phyloP scores from a whole-genome alignment of 2,797 vertebrate species.

The Takifugu ocellatus region DNA sequence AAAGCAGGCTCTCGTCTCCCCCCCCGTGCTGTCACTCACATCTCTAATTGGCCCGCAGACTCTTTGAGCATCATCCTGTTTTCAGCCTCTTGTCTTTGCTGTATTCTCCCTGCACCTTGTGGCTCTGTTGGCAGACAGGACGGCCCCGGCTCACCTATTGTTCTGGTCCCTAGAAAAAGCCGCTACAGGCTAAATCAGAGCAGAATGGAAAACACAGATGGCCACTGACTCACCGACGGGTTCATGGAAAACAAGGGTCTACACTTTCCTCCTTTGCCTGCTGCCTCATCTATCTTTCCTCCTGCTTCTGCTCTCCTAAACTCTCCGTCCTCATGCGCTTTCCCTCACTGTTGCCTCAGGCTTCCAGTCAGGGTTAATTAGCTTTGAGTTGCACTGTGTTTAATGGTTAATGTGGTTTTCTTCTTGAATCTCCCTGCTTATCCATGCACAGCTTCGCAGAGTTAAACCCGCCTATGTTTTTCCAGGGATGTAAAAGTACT shows the following conservation, averaged over 20 bases:
- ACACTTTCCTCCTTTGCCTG: neutral
- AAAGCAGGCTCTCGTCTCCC: slow-evolving; percentile 38
- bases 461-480: slow-evolving; percentile 10
- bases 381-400: slow-evolving; percentile 60
- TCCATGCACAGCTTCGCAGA: slow-evolving; percentile 29
- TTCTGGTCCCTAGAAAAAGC: slow-evolving; percentile 28
- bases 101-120: slow-evolving; percentile 34
- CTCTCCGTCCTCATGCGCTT: neutral
- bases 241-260: slow-evolving; percentile 44
- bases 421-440: slow-evolving; percentile 30
- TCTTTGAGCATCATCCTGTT: slow-evolving; percentile 48
- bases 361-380: slow-evolving; percentile 69
- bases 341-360: slow-evolving; percentile 42
- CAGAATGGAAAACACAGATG: slow-evolving; percentile 69
- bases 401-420: slow-evolving; percentile 66
- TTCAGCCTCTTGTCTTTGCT: slow-evolving; percentile 20
- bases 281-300: slow-evolving; percentile 2
- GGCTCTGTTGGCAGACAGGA: slow-evolving; percentile 36
- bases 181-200: slow-evolving; percentile 56
- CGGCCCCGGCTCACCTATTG: slow-evolving; percentile 56
- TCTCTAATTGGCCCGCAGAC: slow-evolving; percentile 68
- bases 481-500: too few relatives aligned
- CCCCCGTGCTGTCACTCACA: slow-evolving; percentile 61
- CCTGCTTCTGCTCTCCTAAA: slow-evolving; percentile 15
- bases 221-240: slow-evolving; percentile 66